Conservation (phyloP, 1,140 invertebrate genomes). For the Pseudomyrmex cubaensis region DNA sequence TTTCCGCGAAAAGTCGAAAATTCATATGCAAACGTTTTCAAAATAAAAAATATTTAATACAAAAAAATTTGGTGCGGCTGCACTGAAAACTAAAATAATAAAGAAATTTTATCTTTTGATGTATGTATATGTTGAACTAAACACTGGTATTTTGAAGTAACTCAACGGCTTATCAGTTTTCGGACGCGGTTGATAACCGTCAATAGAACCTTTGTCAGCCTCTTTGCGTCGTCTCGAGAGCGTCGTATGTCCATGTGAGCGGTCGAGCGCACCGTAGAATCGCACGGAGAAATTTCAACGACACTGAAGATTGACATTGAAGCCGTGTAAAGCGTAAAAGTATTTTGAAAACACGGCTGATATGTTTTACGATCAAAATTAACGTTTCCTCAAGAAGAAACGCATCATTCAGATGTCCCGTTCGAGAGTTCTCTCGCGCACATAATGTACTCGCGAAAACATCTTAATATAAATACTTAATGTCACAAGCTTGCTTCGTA, state of each 20-base stretch:
- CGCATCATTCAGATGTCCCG: neutral
- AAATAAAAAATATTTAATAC: no score
- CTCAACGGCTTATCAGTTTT: conserved; percentile 54
- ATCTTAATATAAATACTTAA: conserved; percentile 30
- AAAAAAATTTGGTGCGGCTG: no score
- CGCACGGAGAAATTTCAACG: conserved; percentile 30
- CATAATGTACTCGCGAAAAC: conserved; percentile 10
- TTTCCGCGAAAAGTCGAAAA: no score
- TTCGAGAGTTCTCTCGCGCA: neutral
- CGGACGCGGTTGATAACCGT: conserved; percentile 52
- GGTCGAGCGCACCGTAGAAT: neutral
- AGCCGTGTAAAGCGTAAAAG: neutral
- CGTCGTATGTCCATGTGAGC: conserved; percentile 27
- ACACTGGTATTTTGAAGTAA: conserved; percentile 45
- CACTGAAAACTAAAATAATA: no score
- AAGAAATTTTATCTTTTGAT: neutral
- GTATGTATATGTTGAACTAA: neutral
- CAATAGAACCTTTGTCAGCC: conserved; percentile 67
- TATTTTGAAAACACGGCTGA: conserved; percentile 7
- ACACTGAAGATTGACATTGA: neutral
- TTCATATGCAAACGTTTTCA: no score
- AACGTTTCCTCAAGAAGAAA: neutral
- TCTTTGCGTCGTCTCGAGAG: conserved; percentile 1
- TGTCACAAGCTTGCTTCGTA: neutral
- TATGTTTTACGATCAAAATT: conserved; percentile 42